phyloP scores from a whole-genome alignment of 2,888 invertebrate species.

The Sarcophaga rosellei region DNA sequence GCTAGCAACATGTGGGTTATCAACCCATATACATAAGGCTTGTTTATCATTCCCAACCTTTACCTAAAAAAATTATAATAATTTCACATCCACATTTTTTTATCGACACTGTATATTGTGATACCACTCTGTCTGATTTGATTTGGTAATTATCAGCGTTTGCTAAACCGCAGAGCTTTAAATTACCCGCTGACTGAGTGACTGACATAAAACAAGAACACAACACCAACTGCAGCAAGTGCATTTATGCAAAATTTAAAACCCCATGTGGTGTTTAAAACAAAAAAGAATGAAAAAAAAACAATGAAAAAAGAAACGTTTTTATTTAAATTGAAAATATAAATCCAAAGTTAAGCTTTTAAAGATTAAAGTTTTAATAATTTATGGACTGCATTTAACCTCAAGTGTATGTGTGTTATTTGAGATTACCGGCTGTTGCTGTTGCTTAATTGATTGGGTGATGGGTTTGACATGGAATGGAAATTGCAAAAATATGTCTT shows the following conservation, averaged over 20 bases:
- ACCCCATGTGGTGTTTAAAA: conserved; percentile 50
- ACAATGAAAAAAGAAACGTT: neutral
- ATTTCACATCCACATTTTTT: neutral
- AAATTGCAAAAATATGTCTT: conserved; percentile 47
- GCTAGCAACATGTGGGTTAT: no score
- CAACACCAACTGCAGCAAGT: conserved; percentile 18
- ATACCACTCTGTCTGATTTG: neutral
- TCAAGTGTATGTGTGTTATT: conserved; percentile 38
- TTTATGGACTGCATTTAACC: conserved; percentile 33
- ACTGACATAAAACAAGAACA: conserved; percentile 2
- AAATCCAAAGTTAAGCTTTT: conserved; percentile 22
- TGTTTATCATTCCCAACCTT: no score
- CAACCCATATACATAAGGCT: no score
- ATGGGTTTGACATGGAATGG: conserved; percentile 39
- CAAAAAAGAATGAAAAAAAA: conserved; percentile 10
- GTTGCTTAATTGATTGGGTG: conserved; percentile 52
- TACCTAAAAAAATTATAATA: no score
- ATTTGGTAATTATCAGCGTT: conserved; percentile 9
- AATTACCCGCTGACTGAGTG: neutral
- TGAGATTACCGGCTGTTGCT: conserved; percentile 35
- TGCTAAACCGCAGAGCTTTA: conserved; percentile 12
- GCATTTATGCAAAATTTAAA: conserved; percentile 41
- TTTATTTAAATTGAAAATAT: neutral
- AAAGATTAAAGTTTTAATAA: conserved; percentile 28
- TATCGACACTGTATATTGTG: neutral